Evolutionary conservation across 2,797 vertebrate species (phyloP), one percentile per base, ranked within the genome.

Genomic region (Scomberomorus guttatus): DNA sequence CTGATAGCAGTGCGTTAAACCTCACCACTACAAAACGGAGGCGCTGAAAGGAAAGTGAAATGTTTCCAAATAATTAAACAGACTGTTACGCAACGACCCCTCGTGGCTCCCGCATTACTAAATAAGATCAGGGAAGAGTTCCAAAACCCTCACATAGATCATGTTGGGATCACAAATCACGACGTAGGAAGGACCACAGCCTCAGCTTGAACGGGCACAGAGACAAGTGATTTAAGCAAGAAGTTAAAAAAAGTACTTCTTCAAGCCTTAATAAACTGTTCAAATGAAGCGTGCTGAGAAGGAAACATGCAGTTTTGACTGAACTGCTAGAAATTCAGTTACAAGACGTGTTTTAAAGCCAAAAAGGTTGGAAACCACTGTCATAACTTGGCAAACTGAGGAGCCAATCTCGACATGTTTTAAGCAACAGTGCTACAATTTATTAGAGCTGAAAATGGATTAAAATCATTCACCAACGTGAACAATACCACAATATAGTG

Each of bases 11-110:
- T n/a, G 13, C 68, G 77, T 72, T 27, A 39, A 74, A 68, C 42
- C 69, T 14, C 77, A 55, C 58, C 73, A 64, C 72, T 52, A 69
- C 48, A 58, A 55, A 44, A 62, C 18, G 17, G 75, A 83, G 78
- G 80, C 72, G 74, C 80, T 82, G 37, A 79, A 83, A 77, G 67
- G n/a, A 69, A 79, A 84, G 66, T 55, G 62, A 83, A 76, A 72
- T 63, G 54, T 77, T 71, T 86, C 50, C 65, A 67, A 75, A 88
- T 88, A 73, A 85, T 84, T 84, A 75, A 91, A 88, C 84, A 75
- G 67, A 58, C 39, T 70, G 81, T 90, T 93, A 75, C 61, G 66
- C 84, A 87, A 91, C 75, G 13, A 14, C 24, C 64, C 78, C 84
- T 37, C 20, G 51, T 17, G 63, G 85, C 74, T 77, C 68, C 29